phyloP scores from a whole-genome alignment of 2,888 invertebrate species.

The Raillietiella orientalis region DNA sequence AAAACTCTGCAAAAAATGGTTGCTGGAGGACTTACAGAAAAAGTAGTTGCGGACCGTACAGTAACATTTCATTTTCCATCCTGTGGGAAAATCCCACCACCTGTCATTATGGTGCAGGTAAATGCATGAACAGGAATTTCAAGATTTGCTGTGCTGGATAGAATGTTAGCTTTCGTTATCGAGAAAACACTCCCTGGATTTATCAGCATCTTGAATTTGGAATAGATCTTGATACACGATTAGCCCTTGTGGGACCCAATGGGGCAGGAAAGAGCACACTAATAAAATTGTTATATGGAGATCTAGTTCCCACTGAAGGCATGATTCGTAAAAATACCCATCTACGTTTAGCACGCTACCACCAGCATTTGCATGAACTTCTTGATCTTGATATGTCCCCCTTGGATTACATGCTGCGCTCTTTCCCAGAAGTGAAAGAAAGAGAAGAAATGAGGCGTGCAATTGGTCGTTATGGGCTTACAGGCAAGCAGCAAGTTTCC shows the following conservation, averaged over 20 bases:
- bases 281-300: conserved; percentile 74
- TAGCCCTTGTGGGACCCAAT: conserved; percentile 86
- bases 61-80: conserved; percentile 82
- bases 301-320: conserved; percentile 74
- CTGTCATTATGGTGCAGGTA: conserved; percentile 92
- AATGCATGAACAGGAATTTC: conserved; percentile 5
- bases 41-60: conserved; percentile 59
- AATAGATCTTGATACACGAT: conserved; percentile 76
- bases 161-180: conserved; percentile 86
- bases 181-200: conserved; percentile 52
- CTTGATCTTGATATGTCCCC: conserved; percentile 80
- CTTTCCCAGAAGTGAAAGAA: conserved; percentile 87
- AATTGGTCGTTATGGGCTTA: conserved; percentile 86
- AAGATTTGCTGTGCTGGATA: conserved; percentile 11
- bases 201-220: conserved; percentile 96
- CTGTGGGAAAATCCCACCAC: conserved; percentile 87
- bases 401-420: conserved; percentile 89
- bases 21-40: conserved; percentile 77
- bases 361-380: conserved; percentile 90
- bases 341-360: conserved; percentile 83
- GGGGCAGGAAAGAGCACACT: conserved; percentile 97
- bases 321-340: conserved; percentile 97
- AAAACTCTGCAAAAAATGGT: conserved; percentile 99
- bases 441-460: conserved; percentile 97
- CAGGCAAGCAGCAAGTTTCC: conserved; percentile 81